Evolutionary conservation across 53 echinoderm and acorn worm genomes (phyloP), one percentile per base, ranked within the genome.

Genomic region (Actinopyga echinites): DNA sequence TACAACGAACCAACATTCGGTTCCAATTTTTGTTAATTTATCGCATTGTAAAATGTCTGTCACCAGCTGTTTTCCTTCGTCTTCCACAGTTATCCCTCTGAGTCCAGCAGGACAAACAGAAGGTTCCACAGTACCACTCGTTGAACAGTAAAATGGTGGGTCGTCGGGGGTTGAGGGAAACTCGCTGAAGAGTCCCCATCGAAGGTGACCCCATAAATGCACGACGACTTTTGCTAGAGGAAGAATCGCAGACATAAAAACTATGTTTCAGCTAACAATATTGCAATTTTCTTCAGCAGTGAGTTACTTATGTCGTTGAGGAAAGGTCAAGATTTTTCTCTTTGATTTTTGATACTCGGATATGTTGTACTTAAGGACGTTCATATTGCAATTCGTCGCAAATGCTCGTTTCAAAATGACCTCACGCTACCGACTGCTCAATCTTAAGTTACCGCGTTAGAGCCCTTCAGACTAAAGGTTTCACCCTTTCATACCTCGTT

Each of bases 131-230:
- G 26, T 34, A 42, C 88, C 88, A 33, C 57, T 64, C 60, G 54
- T 88, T 24, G 83, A 66, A 21, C 66, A 37, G 74, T 88, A 91
- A 78, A 91, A 93, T 19, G 85, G 77, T 17, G 79, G 59, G 23
- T 83, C 74, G 29, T 75, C 75, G 20, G 84, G 69, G 21, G 35
- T 60, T 35, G 64, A 32, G 3, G 93, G 83, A 44, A 91, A 91
- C 62, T 93, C 93, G 56, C 91, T 88, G 57, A 91, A 93, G 2
- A 93, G 88, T 22, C 93, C 91, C 93, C 93, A 93, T 49, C 85
- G 69, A 17, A 93, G 83, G 44, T 93, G 93, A 38, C 91, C 93
- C 93, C 93, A 93, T 26, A 91, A 88, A 43, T 93, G 93, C 9
- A 85, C 91, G 22, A 93, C 36, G 13, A 83, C 79, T 71, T 88